These are phyloP conservation scores for Athripsodes cinereus DNA, from an alignment of 2,888 invertebrate genomes.

Conservation along the genomic window DNA sequence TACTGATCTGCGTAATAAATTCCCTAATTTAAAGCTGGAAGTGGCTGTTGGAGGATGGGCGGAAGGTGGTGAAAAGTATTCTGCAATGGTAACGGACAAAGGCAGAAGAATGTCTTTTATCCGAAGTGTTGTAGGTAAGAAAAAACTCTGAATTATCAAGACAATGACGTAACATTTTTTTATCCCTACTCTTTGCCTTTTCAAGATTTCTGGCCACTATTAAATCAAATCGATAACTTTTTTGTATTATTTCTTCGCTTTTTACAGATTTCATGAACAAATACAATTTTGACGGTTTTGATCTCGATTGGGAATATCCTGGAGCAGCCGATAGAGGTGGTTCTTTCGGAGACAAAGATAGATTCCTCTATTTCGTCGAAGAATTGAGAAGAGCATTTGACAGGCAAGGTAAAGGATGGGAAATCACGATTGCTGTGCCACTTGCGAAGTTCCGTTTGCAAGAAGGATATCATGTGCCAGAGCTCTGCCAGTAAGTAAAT, in stretches of 20 bases:
- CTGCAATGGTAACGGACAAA: slow-evolving; percentile 69
- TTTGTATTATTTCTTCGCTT: background rate
- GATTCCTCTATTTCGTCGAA: slow-evolving; percentile 75
- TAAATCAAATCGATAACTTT: background rate
- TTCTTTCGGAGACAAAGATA: slow-evolving; percentile 75
- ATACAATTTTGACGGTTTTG: slow-evolving; percentile 79
- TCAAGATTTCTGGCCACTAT: background rate
- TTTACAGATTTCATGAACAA: slow-evolving; percentile 62
- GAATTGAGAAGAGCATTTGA: slow-evolving; percentile 75
- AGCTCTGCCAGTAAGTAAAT: slow-evolving; percentile 70
- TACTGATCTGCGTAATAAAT: slow-evolving; percentile 60
- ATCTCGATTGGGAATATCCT: slow-evolving; percentile 89
- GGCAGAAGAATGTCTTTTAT: slow-evolving; percentile 65
- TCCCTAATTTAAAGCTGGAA: slow-evolving; percentile 69
- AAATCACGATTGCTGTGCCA: slow-evolving; percentile 86
- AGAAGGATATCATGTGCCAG: slow-evolving; percentile 87
- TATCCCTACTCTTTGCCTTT: slow-evolving; percentile 15
- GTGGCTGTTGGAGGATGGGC: slow-evolving; percentile 89
- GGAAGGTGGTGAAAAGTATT: slow-evolving; percentile 84
- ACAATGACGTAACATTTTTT: slow-evolving; percentile 10
- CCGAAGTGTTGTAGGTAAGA: slow-evolving; percentile 64
- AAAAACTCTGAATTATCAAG: too few species aligned
- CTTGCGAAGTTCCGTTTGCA: slow-evolving; percentile 79
- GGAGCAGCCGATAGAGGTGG: slow-evolving; percentile 84
- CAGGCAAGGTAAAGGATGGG: slow-evolving; percentile 69